A percentile compares a stretch with the other conserved stretches of the same genome.
These are phyloP conservation scores for Cyanistes caeruleus DNA, from an alignment of 2,113 vertebrate species.

Conservation along the genomic window DNA sequence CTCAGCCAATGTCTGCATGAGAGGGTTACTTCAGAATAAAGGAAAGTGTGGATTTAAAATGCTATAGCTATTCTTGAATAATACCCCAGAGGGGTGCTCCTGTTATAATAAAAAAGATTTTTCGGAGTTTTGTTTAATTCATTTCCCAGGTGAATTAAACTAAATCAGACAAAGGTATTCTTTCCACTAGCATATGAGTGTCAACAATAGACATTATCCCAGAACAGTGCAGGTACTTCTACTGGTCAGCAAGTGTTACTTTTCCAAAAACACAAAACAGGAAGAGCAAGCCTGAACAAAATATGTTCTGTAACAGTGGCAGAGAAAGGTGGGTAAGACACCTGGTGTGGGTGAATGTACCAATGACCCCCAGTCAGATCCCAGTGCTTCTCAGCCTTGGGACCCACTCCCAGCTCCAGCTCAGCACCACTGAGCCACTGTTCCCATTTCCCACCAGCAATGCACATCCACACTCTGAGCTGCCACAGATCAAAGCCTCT, in stretches of 20 bases:
- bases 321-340: background rate
- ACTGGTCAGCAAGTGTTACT: background rate
- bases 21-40: constrained; percentile 36
- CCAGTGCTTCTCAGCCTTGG: background rate
- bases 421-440: background rate
- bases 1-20: background rate
- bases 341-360: background rate
- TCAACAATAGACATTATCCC: background rate
- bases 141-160: constrained; percentile 41
- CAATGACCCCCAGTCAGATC: background rate
- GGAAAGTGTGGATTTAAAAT: background rate
- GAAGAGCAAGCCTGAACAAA: background rate
- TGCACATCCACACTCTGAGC: background rate
- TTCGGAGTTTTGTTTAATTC: constrained; percentile 47
- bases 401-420: background rate
- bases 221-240: background rate
- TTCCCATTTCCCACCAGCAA: background rate
- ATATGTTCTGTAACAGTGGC: background rate
- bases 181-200: background rate
- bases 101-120: constrained; percentile 47
- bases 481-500: background rate
- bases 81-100: constrained; percentile 58
- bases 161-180: constrained; percentile 17
- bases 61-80: constrained; percentile 56
- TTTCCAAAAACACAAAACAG: background rate